Conservation (phyloP, 1,140 invertebrate genomes). For the Helicoverpa zea region DNA sequence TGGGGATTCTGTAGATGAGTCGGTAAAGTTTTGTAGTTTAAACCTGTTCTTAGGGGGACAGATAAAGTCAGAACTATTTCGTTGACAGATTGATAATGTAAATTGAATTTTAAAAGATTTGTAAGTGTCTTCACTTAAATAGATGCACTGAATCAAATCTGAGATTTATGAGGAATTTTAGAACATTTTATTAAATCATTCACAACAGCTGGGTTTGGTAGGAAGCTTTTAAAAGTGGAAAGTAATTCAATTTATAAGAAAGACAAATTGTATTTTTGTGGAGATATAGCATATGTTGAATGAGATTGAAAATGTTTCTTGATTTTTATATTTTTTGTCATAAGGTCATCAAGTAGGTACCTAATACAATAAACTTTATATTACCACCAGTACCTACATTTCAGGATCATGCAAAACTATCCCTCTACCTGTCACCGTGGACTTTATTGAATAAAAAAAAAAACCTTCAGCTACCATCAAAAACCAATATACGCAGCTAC, state of each 20-base stretch:
- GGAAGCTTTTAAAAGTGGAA: background rate
- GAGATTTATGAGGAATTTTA: conserved; percentile 13
- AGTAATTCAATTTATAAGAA: background rate
- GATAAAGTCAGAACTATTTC: conserved; percentile 43
- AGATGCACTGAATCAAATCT: background rate
- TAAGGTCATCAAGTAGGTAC: too few species aligned
- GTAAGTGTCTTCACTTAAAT: conserved; percentile 2
- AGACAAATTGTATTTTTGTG: too few species aligned
- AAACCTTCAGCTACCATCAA: background rate
- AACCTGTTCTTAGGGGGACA: conserved; percentile 50
- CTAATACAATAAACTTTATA: too few species aligned
- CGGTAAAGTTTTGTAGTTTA: conserved; percentile 58
- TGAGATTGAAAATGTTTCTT: too few species aligned
- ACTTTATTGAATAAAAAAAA: background rate
- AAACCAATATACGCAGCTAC: background rate
- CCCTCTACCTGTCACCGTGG: background rate
- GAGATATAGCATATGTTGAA: too few species aligned
- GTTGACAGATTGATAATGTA: conserved; percentile 54
- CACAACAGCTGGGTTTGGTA: background rate
- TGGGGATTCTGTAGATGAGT: conserved; percentile 66
- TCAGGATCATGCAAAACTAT: background rate
- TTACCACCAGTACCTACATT: too few species aligned
- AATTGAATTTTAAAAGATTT: conserved; percentile 49
- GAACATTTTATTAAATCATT: background rate
- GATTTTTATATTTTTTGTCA: too few species aligned